Evolutionary conservation across 2,888 invertebrate genomes (phyloP), one percentile per base, ranked within the genome.

Genomic region (Dasypogon diadema): DNA sequence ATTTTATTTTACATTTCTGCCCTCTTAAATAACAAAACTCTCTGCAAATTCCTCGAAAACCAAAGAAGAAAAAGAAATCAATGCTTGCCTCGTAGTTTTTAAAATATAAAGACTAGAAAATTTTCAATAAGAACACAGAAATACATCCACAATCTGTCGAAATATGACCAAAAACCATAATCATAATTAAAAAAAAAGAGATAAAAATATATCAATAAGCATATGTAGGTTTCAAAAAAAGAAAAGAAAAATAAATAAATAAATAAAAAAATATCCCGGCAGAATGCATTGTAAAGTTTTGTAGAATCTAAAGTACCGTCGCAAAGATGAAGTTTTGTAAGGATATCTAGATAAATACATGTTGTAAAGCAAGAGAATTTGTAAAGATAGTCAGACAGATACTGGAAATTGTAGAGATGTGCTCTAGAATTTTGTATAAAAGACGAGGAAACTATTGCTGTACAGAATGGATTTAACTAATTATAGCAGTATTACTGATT

Each of bases 201-300:
- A 6, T 12, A 42, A 42, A 42, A 42, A 12, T 3, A 12, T 42
- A 6, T 42, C 30, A 58, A 58, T 30, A 30, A 34, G 34, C 16
- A 2, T 22, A 55, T 16, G 18, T 14, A 58, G 58, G 58, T 58
- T 58, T 58, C 58, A 58, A 10, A 58, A 56, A 30, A 5, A 30
- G 10, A 30, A 5, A 30, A 30, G 6, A 1, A 42, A 42, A 42
- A 42, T 42, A 42, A 42, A 42, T 42, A 12, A 42, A 30, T 5
- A 30, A 42, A 42, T 12, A 12, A 42, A 42, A 12, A 42, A 42
- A 42, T 42, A 42, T 42, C n/a, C 42, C 42, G n/a, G 3, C 8
- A 42, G n/a, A 12, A 42, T 42, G 8, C 42, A 42, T 30, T 42
- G 42, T 42, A 42, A 42, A 42, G 12, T 42, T 12, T 12, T 10